Evolutionary conservation across 2,797 vertebrate genomes (phyloP), one percentile per base, ranked within the genome.

Genomic region (Molossus molossus): DNA sequence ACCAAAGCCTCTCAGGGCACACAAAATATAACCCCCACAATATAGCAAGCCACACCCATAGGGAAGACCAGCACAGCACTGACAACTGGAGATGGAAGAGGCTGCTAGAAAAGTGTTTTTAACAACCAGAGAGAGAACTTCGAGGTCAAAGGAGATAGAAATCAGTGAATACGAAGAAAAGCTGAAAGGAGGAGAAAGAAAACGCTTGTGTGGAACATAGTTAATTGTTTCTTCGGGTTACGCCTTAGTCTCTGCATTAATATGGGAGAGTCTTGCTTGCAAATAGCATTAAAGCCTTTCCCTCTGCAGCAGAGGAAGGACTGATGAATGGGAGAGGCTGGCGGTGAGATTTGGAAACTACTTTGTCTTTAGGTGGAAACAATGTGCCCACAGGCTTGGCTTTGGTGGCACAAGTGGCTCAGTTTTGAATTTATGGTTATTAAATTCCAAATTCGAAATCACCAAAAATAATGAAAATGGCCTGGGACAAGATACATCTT

Each of bases 381-480:
- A 84, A 50, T 9, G 27, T 9, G 11, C 20, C 27, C 1, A 1
- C 37, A 76, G 33, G n/a, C 9, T 60, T 75, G 60, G 37, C 67
- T 86, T 90, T 60, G 29, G 57, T 23, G 67, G 58, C 40, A 67
- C 9, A 62, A 29, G 50, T 69, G 45, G 11, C n/a, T 92, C 48
- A 33, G 23, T 80, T 92, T 65, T 88, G 2, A 88, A 84, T 37
- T 90, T 60, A 91, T 4, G 1, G 9, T 83, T 72, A 73, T 23
- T 69, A 76, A 75, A 92, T 76, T 85, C 83, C 73, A 96, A 76
- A 73, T n/a, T 48, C 27, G 60, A 55, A 76, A 50, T 90, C 62
- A 86, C 18, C n/a, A 23, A 86, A 73, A 76, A 92, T 45, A 86
- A 76, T 48, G 20, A 86, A 92, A 89, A 45, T 45, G 57, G 23